Conservation (phyloP, 2,888 invertebrate species). For the Thymelicus sylvestris region DNA sequence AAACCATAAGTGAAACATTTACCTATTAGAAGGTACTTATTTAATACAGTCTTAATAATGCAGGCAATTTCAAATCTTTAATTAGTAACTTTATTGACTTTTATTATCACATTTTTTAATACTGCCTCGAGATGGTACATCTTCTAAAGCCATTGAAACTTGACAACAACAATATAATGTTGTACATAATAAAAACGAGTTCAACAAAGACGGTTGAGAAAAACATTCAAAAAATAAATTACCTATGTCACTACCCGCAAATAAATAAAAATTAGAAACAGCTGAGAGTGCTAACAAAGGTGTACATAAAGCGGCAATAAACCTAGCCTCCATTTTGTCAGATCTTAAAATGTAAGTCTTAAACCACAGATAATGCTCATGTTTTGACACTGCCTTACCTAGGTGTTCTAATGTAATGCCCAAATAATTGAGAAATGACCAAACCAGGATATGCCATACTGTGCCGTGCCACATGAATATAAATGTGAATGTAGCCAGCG, state of each 20-base stretch:
- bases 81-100: conserved; percentile 14
- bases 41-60: conserved; percentile 7
- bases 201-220: conserved; percentile 62
- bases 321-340: conserved; percentile 81
- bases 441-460: conserved; percentile 90
- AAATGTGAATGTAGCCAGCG: conserved; percentile 91
- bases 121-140: conserved; percentile 69
- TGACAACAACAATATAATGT: conserved; percentile 76
- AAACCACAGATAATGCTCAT: conserved; percentile 73
- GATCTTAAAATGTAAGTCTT: conserved; percentile 66
- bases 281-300: conserved; percentile 92
- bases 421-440: conserved; percentile 94
- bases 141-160: conserved; percentile 72
- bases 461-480: conserved; percentile 97
- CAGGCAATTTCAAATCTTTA: neutral
- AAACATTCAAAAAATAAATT: conserved; percentile 88
- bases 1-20: neutral
- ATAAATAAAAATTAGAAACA: conserved; percentile 95
- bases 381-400: conserved; percentile 78
- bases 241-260: conserved; percentile 90
- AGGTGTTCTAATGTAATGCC: conserved; percentile 90
- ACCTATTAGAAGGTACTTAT: neutral
- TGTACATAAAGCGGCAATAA: conserved; percentile 88
- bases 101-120: conserved; percentile 42
- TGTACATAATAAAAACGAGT: conserved; percentile 59